phyloP scores from a whole-genome alignment of 1,140 invertebrate genomes.

The Leguminivora glycinivorella region DNA sequence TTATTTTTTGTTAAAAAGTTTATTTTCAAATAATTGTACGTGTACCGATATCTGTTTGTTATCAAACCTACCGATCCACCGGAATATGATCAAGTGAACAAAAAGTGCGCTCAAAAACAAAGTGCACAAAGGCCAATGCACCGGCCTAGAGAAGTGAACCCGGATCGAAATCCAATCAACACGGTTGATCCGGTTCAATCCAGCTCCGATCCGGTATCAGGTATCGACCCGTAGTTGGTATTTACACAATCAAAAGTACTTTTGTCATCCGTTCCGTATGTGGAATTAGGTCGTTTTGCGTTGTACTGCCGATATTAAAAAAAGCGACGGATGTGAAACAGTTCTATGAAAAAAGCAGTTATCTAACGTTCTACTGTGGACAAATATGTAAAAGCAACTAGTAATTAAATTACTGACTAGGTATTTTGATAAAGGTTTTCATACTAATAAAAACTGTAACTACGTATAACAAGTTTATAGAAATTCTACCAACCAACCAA shows the following conservation, averaged over 20 bases:
- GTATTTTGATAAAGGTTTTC: no score
- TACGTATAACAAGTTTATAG: no score
- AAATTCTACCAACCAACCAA: no score
- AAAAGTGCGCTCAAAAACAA: conserved; percentile 20
- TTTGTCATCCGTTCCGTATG: conserved; percentile 26
- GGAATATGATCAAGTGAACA: conserved; percentile 19
- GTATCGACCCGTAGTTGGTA: conserved; percentile 17
- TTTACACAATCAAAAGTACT: conserved; percentile 26
- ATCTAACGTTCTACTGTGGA: no score
- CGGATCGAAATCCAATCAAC: conserved; percentile 41
- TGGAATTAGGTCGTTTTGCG: conserved; percentile 42
- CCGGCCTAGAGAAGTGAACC: conserved; percentile 20
- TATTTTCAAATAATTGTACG: neutral
- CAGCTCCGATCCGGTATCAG: conserved; percentile 20
- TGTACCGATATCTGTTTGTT: neutral
- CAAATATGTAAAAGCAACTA: no score
- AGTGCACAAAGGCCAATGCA: conserved; percentile 13
- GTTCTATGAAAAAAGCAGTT: neutral
- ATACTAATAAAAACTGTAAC: no score
- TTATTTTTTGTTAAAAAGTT: no score
- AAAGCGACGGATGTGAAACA: neutral
- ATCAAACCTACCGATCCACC: neutral
- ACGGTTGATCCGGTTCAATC: conserved; percentile 40
- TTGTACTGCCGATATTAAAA: neutral
- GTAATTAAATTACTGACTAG: no score